A percentile compares a stretch with the other conserved stretches of the same genome.
Conservation (phyloP, 2,888 invertebrate species). For the Caenorhabditis angaria region DNA sequence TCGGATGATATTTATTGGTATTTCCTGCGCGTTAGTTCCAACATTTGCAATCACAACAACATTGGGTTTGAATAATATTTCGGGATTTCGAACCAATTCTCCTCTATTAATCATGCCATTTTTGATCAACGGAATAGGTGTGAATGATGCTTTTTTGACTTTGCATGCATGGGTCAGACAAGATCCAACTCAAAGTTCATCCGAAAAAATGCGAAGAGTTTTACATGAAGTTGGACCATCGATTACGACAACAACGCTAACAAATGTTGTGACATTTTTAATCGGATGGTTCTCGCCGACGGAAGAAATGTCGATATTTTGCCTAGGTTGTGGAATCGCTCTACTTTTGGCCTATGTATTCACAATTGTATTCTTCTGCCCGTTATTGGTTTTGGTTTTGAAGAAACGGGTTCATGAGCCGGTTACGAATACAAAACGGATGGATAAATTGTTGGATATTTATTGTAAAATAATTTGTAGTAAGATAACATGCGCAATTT, state of each 20-base stretch:
- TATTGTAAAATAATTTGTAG: constrained; percentile 35
- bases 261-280: constrained; percentile 69
- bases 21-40: constrained; percentile 63
- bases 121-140: constrained; percentile 69
- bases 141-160: constrained; percentile 70
- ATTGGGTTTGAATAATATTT: constrained; percentile 61
- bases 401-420: constrained; percentile 12
- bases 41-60: constrained; percentile 66
- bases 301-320: constrained; percentile 71
- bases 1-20: constrained; percentile 53
- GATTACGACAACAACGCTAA: constrained; percentile 71
- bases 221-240: constrained; percentile 67
- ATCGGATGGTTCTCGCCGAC: constrained; percentile 69
- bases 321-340: constrained; percentile 67
- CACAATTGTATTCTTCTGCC: constrained; percentile 65
- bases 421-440: constrained; percentile 11
- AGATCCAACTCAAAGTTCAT: constrained; percentile 19
- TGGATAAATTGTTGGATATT: constrained; percentile 23
- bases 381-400: constrained; percentile 44
- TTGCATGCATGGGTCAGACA: constrained; percentile 63
- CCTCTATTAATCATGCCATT: constrained; percentile 71
- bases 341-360: constrained; percentile 69
- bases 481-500: constrained; percentile 19
- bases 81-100: constrained; percentile 65
- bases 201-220: constrained; percentile 38